phyloP scores from a whole-genome alignment of 35 echinoderm and acorn worm genomes.

The Heliocidaris erythrogramma region DNA sequence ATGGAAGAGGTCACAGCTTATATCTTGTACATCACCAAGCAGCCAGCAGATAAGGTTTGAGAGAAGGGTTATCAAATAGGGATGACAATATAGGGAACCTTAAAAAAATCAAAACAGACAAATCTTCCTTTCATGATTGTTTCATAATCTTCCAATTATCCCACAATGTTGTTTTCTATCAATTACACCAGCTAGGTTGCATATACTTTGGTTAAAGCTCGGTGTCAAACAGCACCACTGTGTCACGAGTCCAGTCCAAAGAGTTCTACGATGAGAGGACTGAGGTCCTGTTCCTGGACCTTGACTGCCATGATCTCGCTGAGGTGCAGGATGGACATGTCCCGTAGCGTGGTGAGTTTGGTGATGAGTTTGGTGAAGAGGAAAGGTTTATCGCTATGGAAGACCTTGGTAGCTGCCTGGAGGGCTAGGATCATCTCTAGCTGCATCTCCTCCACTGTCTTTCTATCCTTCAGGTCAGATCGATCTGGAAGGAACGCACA shows the following conservation, averaged over 20 bases:
- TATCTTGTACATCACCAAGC: too few relatives aligned
- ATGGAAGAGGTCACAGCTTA: too few relatives aligned
- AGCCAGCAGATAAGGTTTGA: too few relatives aligned
- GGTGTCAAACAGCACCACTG: background rate
- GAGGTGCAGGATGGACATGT: conserved; percentile 87
- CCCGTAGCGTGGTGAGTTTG: conserved; percentile 87
- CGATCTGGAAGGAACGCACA: conserved; percentile 53
- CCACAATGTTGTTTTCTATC: too few relatives aligned
- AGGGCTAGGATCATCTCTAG: conserved; percentile 72
- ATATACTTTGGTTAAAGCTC: too few relatives aligned
- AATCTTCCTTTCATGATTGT: too few relatives aligned
- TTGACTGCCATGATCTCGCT: conserved; percentile 95
- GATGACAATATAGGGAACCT: too few relatives aligned
- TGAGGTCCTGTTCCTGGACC: conserved; percentile 83
- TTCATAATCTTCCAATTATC: too few relatives aligned
- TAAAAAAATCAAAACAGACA: too few relatives aligned
- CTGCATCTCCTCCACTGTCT: conserved; percentile 90
- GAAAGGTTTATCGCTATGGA: conserved; percentile 72
- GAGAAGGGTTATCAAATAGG: too few relatives aligned
- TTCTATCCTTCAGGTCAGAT: conserved; percentile 70
- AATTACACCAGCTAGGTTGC: too few relatives aligned
- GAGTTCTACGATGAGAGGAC: conserved; percentile 88
- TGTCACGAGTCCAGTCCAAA: conserved; percentile 86
- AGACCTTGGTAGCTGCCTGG: conserved; percentile 84
- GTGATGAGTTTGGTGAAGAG: conserved; percentile 94